Base-by-base conservation (phyloP, 2,797 vertebrate species). In the Paratrypauchen microcephalus region DNA sequence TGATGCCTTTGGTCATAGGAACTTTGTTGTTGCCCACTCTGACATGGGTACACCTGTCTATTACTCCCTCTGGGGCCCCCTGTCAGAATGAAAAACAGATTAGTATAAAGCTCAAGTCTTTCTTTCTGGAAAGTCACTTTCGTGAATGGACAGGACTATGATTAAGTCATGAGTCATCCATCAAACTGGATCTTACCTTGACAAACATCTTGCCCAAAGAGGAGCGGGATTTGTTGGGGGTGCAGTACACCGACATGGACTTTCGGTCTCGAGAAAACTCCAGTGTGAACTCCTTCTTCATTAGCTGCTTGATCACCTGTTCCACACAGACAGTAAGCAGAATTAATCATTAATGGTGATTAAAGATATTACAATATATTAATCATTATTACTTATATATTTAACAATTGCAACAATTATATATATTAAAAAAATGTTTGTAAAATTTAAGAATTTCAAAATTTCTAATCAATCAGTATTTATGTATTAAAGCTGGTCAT, bases 181-280 rank as follows among this genome's bases (percentile, higher is more conserved):
- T 24, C 16, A 3, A 54, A 32, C 16, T n/a, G 18, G 13, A n/a
- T n/a, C 82, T 75, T 87, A 95, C 98, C 96, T 99, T 99, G 30
- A 99, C 94, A 79, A 99, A 99, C 97, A 99, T 98, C 87, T 99
- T 99, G 81, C 95, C 97, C 77, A 94, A 89, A 1, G 95, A 94
- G 21, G 92, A 87, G 66, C 94, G 96, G 0, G 95, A 95, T 82
- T 99, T 99, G 81, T 98, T 98, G 0, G 97, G 95, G 21, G 95
- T 96, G 39, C 98, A 99, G 74, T 98, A 99, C 21, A 99, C 98
- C 2, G 98, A 99, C 98, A 99, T 99, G 4, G 98, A 99, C 70
- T 99, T 99, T 72, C 98, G 92, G 86, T 99, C 98, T 58, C 97
- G 93, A 50, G 98, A 99, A 85, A 99, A 99, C 72, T 99, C 98